Conservation (phyloP, 2,888 invertebrate species). For the Rhogogaster chlorosoma region DNA sequence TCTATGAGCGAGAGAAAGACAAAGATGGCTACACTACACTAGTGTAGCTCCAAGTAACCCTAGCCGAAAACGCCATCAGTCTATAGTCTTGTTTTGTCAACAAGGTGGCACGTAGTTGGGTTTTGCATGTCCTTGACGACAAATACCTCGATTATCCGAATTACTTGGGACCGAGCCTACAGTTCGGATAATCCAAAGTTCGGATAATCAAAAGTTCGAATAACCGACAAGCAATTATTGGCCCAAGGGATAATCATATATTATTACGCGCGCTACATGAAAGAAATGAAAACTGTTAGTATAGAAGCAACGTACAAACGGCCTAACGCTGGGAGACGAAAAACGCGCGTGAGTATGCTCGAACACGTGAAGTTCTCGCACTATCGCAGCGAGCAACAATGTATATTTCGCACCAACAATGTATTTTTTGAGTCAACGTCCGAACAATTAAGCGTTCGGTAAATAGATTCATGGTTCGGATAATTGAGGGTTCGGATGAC, state of each 20-base stretch:
- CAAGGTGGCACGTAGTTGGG: neutral
- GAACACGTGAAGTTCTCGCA: neutral
- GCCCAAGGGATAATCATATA: too few species aligned
- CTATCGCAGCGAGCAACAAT: neutral
- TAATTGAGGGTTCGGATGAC: too few species aligned
- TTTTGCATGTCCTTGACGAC: neutral
- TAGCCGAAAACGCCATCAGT: too few species aligned
- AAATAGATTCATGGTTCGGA: too few species aligned
- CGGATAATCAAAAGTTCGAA: neutral
- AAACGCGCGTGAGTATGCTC: neutral
- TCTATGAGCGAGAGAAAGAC: too few species aligned
- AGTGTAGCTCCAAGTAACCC: too few species aligned
- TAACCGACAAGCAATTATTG: neutral
- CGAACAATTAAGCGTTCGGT: neutral
- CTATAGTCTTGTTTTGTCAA: too few species aligned
- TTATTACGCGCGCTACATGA: too few species aligned
- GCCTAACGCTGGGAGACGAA: neutral
- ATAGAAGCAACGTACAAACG: neutral
- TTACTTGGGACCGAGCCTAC: neutral
- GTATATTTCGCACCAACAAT: conserved; percentile 17
- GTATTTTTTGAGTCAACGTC: conserved; percentile 17
- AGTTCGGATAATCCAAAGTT: too few species aligned
- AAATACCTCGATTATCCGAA: neutral
- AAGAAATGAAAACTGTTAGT: neutral
- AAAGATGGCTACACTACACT: too few species aligned